These are phyloP conservation scores for Manacus vitellinus DNA, from an alignment of 2,113 vertebrate species.

Conservation along the genomic window DNA sequence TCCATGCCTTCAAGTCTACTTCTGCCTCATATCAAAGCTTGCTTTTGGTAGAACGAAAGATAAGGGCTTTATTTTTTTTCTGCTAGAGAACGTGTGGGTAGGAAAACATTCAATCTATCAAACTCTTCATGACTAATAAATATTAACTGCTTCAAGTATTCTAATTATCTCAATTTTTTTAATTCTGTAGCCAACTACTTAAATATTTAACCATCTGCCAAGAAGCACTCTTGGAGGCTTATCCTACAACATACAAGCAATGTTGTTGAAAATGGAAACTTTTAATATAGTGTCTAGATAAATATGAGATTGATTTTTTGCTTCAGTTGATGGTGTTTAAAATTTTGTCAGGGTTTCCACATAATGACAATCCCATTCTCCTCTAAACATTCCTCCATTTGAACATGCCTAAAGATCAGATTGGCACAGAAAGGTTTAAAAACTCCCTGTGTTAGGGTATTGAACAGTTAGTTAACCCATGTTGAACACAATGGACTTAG, in stretches of 20 bases:
- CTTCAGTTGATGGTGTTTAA: not conserved
- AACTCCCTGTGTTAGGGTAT: not conserved
- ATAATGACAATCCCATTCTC: not conserved
- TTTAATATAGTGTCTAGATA: slow-evolving; percentile 43
- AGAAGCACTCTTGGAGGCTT: slow-evolving; percentile 62
- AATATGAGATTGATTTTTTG: not conserved
- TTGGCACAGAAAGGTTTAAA: not conserved
- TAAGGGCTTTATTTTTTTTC: slow-evolving; percentile 8
- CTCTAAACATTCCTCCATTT: not conserved
- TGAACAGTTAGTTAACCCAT: not conserved
- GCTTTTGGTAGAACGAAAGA: slow-evolving; percentile 12
- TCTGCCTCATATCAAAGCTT: slow-evolving; percentile 27
- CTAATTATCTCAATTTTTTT: slow-evolving; percentile 70
- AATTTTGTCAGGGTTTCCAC: not conserved
- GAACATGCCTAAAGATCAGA: not conserved
- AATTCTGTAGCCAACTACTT: slow-evolving; percentile 69
- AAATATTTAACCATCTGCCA: slow-evolving; percentile 81
- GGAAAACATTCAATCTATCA: slow-evolving; percentile 74
- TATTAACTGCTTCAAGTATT: slow-evolving; percentile 76
- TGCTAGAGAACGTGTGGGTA: slow-evolving; percentile 69
- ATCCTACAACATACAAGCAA: slow-evolving; percentile 62
- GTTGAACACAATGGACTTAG: not conserved
- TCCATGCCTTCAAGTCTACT: not conserved
- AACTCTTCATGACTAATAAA: slow-evolving; percentile 76
- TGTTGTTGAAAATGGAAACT: slow-evolving; percentile 63